These are phyloP conservation scores for Brachyalestes nurse DNA, from an alignment of 2,797 vertebrate species.

Conservation along the genomic window DNA sequence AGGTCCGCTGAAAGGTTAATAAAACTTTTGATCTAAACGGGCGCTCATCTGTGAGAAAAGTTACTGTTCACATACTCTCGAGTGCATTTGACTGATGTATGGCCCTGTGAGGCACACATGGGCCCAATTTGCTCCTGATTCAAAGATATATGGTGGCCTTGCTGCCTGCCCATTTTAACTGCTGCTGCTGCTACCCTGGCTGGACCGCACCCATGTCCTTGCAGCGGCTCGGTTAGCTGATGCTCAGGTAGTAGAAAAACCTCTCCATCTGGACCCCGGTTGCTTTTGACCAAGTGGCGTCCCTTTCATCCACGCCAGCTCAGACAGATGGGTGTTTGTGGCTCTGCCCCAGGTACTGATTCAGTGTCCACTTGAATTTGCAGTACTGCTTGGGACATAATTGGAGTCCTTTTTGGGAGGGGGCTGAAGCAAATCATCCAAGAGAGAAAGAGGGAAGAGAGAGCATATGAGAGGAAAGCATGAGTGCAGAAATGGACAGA, in stretches of 20 bases:
- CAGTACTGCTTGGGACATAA: conserved; percentile 72
- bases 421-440: conserved; percentile 63
- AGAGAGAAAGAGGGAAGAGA: conserved; percentile 42
- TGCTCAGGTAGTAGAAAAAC: conserved; percentile 59
- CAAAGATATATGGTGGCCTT: conserved; percentile 20
- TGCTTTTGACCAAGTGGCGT: conserved; percentile 48
- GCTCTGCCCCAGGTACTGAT: conserved; percentile 57
- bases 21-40: conserved; percentile 24
- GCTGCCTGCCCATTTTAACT: conserved; percentile 4
- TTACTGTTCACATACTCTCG: background rate
- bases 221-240: conserved; percentile 57
- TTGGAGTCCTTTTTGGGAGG: conserved; percentile 67
- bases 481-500: conserved; percentile 60
- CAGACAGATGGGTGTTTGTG: conserved; percentile 53
- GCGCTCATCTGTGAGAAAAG: conserved; percentile 15
- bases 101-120: background rate
- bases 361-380: conserved; percentile 73
- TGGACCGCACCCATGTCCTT: conserved; percentile 9
- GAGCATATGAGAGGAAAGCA: conserved; percentile 61
- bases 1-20: conserved; percentile 7
- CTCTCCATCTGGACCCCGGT: conserved; percentile 55
- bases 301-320: conserved; percentile 52
- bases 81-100: conserved; percentile 9
- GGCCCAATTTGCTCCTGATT: conserved; percentile 3
- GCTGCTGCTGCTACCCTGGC: background rate